These are phyloP conservation scores for Rhineura floridana DNA, from an alignment of 2,113 vertebrate genomes.

Conservation along the genomic window DNA sequence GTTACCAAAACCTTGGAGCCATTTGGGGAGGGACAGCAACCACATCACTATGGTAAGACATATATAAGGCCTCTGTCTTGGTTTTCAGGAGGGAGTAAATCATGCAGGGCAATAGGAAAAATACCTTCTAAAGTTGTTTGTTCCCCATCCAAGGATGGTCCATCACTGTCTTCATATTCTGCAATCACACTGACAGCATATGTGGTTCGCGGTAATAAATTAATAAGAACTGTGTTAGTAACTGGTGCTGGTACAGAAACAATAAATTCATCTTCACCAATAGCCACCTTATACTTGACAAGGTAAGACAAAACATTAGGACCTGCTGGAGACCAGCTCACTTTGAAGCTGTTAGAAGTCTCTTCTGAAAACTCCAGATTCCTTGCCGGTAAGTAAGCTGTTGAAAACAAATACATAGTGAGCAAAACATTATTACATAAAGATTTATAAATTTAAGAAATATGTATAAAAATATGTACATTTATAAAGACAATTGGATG, in stretches of 20 bases:
- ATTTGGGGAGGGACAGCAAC: neutral
- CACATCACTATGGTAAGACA: neutral
- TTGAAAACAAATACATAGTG: slow-evolving; percentile 33
- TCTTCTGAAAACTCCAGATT: slow-evolving; percentile 87
- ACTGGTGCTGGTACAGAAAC: slow-evolving; percentile 85
- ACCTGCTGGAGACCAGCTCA: slow-evolving; percentile 83
- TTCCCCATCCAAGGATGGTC: slow-evolving; percentile 82
- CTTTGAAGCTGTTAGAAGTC: slow-evolving; percentile 85
- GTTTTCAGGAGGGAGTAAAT: neutral
- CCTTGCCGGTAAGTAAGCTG: slow-evolving; percentile 85
- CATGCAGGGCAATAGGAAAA: neutral
- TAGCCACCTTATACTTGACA: slow-evolving; percentile 83
- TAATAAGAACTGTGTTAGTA: slow-evolving; percentile 79
- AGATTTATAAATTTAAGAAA: neutral
- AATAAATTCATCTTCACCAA: slow-evolving; percentile 79
- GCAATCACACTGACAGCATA: slow-evolving; percentile 88
- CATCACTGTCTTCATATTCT: slow-evolving; percentile 88
- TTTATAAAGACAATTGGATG: neutral
- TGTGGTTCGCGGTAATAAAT: slow-evolving; percentile 87
- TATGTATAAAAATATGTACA: neutral
- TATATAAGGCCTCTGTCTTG: neutral
- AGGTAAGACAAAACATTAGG: slow-evolving; percentile 83
- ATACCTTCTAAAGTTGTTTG: slow-evolving; percentile 91
- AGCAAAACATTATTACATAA: slow-evolving; percentile 13
- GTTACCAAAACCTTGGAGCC: neutral